Base-by-base conservation (phyloP, 2,113 vertebrate genomes). In the Mobula birostris region DNA sequence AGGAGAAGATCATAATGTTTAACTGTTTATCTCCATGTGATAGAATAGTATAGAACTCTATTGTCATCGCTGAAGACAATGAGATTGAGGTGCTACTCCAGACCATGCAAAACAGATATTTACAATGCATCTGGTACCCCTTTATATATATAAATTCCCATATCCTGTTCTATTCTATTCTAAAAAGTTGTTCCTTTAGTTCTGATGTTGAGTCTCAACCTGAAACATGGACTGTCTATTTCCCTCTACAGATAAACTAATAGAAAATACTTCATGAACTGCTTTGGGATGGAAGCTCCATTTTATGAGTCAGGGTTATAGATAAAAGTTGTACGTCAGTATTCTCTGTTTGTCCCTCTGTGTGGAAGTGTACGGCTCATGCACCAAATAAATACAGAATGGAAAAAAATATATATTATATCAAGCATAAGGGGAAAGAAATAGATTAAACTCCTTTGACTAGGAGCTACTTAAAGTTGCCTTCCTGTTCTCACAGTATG, bases 341-440 rank as follows among this genome's bases (percentile, higher is more conserved):
- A 63, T n/a, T 5, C 85, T 29, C 27, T 66, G 61, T 17, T 21
- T 56, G 15, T 66, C 29, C 58, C 32, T 58, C 85, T 63, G 27
- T 85, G 58, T 29, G 83, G 58, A 63, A 58, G 24, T 63, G 58
- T 61, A 11, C 5, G 85, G 2, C 48, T 58, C 7, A 0, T 58
- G 11, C 8, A 58, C 48, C 11, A 58, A 14, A 14, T 66, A 48
- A 66, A 11, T 66, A 14, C 63, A 66, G 63, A 66, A 66, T 66
- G 14, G 63, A 66, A 70, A 96, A 95, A 91, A 95, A 94, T 83
- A 94, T 95, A 94, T 95, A 63, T 40, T 61, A n/a, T 27, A 90
- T 6, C n/a, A 93, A 27, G 24, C 11, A 72, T 19, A 48, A 21
- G 17, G n/a, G 29, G 36, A 48, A 36, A 72, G 68, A 21, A 93